phyloP scores from a whole-genome alignment of 2,113 vertebrate genomes.

The Hipposideros armiger region DNA sequence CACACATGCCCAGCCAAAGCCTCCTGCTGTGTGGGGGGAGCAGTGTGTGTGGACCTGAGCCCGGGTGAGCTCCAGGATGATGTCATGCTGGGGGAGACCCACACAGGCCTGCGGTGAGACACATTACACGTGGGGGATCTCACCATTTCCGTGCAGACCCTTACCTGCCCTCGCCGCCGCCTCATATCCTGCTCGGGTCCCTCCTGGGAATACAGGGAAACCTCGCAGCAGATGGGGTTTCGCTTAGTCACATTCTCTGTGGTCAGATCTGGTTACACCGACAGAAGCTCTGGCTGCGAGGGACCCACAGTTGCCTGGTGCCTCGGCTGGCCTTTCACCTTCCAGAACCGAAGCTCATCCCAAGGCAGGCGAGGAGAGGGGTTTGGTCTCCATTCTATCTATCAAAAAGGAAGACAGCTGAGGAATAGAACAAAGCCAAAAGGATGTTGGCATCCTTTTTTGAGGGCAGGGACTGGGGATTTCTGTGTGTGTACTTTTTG shows the following conservation, averaged over 20 bases:
- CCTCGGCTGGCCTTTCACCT: slow-evolving; percentile 49
- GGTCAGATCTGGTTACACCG: slow-evolving; percentile 82
- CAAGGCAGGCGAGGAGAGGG: neutral
- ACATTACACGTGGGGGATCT: slow-evolving; percentile 50
- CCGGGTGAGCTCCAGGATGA: slow-evolving; percentile 48
- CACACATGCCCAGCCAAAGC: neutral
- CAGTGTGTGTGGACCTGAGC: neutral
- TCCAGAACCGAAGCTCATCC: slow-evolving; percentile 52
- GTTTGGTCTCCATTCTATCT: neutral
- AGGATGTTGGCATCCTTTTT: neutral
- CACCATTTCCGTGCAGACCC: slow-evolving; percentile 84
- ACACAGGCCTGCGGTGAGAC: slow-evolving; percentile 72
- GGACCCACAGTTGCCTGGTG: slow-evolving; percentile 3
- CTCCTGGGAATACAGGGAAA: slow-evolving; percentile 85
- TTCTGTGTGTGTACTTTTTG: neutral
- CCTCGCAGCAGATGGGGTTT: slow-evolving; percentile 88
- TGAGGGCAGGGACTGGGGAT: neutral
- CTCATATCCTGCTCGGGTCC: slow-evolving; percentile 87
- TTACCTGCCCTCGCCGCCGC: slow-evolving; percentile 83
- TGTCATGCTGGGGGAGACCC: slow-evolving; percentile 73
- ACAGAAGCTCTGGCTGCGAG: slow-evolving; percentile 81
- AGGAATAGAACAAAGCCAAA: neutral
- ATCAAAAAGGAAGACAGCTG: neutral
- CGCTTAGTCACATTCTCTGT: slow-evolving; percentile 85
- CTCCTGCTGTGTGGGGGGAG: neutral